phyloP scores from a whole-genome alignment of 2,113 vertebrate genomes.

The Leptocoma aspasia region DNA sequence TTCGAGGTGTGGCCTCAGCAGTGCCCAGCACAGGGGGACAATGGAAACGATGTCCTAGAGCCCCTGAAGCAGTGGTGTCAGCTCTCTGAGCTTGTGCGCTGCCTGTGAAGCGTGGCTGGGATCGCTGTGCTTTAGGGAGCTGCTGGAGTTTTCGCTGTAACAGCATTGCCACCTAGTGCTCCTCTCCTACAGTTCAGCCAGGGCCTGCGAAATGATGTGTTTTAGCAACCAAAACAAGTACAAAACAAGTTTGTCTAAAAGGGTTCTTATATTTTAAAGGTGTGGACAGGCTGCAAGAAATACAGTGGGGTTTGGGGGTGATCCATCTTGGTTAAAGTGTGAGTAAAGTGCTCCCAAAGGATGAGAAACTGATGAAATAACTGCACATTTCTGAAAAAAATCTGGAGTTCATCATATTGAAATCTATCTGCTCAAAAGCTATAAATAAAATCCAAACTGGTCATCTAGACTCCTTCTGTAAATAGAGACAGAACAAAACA shows the following conservation, averaged over 20 bases:
- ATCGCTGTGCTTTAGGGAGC: neutral
- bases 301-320: neutral
- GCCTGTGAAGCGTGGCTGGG: neutral
- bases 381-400: neutral
- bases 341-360: neutral
- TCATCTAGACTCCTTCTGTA: neutral
- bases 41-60: neutral
- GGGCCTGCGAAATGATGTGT: fast-evolving
- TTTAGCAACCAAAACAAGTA: neutral
- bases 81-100: neutral
- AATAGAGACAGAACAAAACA: neutral
- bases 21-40: neutral
- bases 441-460: neutral
- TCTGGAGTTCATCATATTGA: neutral
- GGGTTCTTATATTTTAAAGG: neutral
- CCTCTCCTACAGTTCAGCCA: neutral
- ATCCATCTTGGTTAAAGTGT: fast-evolving
- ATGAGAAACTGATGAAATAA: neutral
- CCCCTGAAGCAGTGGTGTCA: fast-evolving
- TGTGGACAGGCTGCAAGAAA: neutral
- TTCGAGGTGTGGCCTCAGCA: fast-evolving
- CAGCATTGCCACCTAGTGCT: conserved; percentile 82
- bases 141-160: conserved; percentile 55
- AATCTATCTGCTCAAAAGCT: neutral
- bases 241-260: neutral